Base-by-base conservation (phyloP, 35 echinoderm and acorn worm genomes). In the Apostichopus japonicus region DNA sequence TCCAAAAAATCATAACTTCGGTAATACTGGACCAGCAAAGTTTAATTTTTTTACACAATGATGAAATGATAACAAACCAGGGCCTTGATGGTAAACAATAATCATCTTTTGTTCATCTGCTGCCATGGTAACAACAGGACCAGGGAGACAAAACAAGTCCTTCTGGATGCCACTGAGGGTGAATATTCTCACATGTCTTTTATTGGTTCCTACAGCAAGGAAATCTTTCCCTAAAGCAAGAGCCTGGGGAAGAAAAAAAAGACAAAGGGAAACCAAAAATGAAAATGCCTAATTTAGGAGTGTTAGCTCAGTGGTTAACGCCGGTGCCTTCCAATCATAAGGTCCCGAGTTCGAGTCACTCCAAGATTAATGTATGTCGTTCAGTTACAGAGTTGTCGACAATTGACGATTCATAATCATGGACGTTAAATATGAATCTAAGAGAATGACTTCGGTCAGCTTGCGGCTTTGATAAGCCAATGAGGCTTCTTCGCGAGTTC, bases 181-280 rank as follows among this genome's bases (percentile, higher is more conserved):
- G 78, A 96, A 99, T 17, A 95, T 19, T 14, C 95, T 91, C 14
- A 99, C 87, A 79, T 94, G 58, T 8, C 97, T 91, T 65, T 99
- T 99, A 76, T 99, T 95, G 25, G 93, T 99, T 86, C 77, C 97
- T 25, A 96, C 97, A 63, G 95, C 97, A 6, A 95, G 55, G 92
- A 95, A 99, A 78, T 94, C 92, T 44, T 19, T 53, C 61, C 97
- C 97, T 77, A 96, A 63, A 19, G 93, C 71, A 23, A 99, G n/a
- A n/a, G 63, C 84, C 97, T 99, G 33, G 2, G 3, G 3, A 63
- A 23, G 10, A 89, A 17, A 10, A 24, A 83, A 4, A 55, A 78
- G 5, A 79, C 53, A 15, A 82, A 82, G 15, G 2, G 57, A 61
- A 59, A 65, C 58, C 59, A 55, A 44, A 44, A 4, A 44, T 44